Conservation (phyloP, 2,113 vertebrate species). For the Andinoacara biseriatus region DNA sequence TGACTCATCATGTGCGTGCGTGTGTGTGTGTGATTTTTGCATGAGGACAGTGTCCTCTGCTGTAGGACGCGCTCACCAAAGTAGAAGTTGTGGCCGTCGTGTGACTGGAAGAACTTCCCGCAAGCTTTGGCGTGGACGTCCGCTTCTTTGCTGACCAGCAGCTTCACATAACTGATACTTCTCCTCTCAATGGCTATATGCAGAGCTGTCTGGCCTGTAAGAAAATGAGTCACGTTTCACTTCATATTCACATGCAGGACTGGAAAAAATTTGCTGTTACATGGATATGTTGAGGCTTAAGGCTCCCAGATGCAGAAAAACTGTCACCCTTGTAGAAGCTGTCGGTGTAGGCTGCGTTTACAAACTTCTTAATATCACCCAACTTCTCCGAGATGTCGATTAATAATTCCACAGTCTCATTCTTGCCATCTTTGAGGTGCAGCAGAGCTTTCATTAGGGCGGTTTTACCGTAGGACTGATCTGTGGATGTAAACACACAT, state of each 20-base stretch:
- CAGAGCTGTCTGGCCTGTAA: constrained; percentile 91
- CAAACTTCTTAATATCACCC: constrained; percentile 84
- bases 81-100: constrained; percentile 89
- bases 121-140: constrained; percentile 90
- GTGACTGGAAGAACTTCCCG: constrained; percentile 92
- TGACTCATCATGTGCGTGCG: not conserved
- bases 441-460: constrained; percentile 93
- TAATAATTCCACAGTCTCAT: constrained; percentile 85
- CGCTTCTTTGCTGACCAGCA: constrained; percentile 90
- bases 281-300: not conserved
- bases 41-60: not conserved
- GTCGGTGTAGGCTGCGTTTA: constrained; percentile 89
- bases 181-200: constrained; percentile 96
- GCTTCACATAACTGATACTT: constrained; percentile 84
- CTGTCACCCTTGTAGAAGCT: constrained; percentile 90
- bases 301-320: not conserved
- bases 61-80: constrained; percentile 84
- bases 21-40: not conserved
- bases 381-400: constrained; percentile 87
- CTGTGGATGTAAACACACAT: constrained; percentile 68
- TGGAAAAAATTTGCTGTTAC: not conserved
- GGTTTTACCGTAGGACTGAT: constrained; percentile 90
- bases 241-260: not conserved
- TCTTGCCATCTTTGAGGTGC: constrained; percentile 86
- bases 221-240: not conserved